Evolutionary conservation across 2,888 invertebrate species (phyloP).

Genomic region (Tillus elongatus): DNA sequence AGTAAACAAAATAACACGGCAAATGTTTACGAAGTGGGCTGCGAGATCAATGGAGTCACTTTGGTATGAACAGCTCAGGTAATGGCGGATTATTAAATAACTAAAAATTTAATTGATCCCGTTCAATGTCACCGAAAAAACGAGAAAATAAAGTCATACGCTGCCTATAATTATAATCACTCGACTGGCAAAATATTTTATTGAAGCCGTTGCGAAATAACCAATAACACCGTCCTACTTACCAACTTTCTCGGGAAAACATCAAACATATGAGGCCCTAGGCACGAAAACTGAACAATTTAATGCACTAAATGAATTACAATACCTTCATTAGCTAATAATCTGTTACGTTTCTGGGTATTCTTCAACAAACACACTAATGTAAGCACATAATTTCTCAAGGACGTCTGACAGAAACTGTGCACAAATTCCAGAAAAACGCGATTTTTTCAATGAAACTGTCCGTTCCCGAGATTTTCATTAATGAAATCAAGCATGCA

Average conservation of each 20-base stretch:
- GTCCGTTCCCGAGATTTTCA: constrained; percentile 17
- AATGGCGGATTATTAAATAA: constrained; percentile 27
- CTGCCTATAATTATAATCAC: no score
- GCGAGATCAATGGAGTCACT: no score
- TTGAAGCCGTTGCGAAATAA: constrained; percentile 34
- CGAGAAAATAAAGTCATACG: constrained; percentile 21
- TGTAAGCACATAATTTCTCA: constrained; percentile 20
- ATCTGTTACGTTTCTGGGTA: constrained; percentile 7
- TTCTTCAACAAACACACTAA: neutral
- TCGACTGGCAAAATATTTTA: no score
- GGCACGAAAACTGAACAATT: neutral
- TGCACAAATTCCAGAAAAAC: constrained; percentile 21
- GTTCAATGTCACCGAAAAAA: constrained; percentile 34
- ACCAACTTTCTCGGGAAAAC: constrained; percentile 32
- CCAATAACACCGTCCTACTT: constrained; percentile 34
- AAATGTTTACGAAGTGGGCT: no score
- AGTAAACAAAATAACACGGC: no score
- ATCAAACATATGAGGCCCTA: no score
- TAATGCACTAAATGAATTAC: no score
- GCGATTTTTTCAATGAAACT: constrained; percentile 23
- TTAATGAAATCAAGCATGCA: constrained; percentile 23
- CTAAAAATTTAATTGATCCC: constrained; percentile 26
- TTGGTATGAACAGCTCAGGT: no score
- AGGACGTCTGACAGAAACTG: constrained; percentile 26
- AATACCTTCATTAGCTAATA: no score